Evolutionary conservation across 2,888 invertebrate genomes (phyloP).

Genomic region (Adela reaumurella): DNA sequence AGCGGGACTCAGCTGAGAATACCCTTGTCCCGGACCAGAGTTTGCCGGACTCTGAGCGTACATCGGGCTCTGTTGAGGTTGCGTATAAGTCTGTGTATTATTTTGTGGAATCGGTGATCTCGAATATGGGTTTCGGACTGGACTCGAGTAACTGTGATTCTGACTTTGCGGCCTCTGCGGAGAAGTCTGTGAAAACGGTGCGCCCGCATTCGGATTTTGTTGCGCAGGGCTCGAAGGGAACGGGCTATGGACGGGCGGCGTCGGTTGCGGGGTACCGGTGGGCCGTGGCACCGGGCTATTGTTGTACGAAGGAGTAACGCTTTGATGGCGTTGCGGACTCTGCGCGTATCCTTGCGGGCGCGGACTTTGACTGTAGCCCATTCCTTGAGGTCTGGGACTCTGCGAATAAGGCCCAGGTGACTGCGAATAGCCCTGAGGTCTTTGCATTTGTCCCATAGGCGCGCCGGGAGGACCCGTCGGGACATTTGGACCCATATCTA

Average conservation of each 20-base stretch:
- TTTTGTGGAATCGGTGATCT: constrained; percentile 20
- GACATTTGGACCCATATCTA: not conserved
- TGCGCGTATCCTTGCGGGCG: constrained; percentile 32
- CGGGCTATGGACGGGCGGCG: constrained; percentile 7
- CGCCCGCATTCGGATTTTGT: constrained; percentile 6
- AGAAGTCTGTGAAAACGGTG: constrained; percentile 12
- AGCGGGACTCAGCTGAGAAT: constrained; percentile 13
- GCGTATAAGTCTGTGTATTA: constrained; percentile 13
- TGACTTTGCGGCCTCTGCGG: constrained; percentile 13
- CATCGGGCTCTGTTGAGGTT: constrained; percentile 11
- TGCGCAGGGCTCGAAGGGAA: constrained; percentile 12
- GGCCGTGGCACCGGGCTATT: constrained; percentile 24
- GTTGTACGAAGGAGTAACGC: constrained; percentile 8
- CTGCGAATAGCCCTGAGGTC: not conserved
- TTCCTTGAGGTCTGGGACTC: constrained; percentile 25
- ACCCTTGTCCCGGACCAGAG: constrained; percentile 17
- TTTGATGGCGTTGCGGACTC: constrained; percentile 13
- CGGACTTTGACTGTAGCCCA: constrained; percentile 38
- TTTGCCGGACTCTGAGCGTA: constrained; percentile 13
- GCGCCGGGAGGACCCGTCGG: constrained; percentile 8
- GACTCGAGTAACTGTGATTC: constrained; percentile 19
- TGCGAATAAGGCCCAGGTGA: constrained; percentile 19
- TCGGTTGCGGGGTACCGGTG: constrained; percentile 31
- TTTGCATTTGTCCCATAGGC: constrained; percentile 8
- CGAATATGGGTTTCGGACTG: constrained; percentile 21